Evolutionary conservation across 2,113 vertebrate species (phyloP).

Genomic region (Nothobranchius furzeri): DNA sequence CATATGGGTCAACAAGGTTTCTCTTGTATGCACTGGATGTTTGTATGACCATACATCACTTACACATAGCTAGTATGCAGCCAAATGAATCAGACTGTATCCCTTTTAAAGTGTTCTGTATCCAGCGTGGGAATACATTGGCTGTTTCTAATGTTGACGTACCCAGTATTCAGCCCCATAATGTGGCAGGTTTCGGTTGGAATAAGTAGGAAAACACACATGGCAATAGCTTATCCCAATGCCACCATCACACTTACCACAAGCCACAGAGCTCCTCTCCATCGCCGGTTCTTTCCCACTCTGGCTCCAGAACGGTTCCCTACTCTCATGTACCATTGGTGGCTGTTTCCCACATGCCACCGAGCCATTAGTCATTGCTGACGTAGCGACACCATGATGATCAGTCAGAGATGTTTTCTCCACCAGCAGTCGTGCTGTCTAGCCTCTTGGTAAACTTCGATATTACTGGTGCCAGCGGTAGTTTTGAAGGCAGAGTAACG

Average conservation of each 20-base stretch:
- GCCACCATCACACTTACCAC: constrained; percentile 63
- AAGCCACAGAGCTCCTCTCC: constrained; percentile 58
- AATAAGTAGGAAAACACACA: constrained; percentile 69
- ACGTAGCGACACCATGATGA: constrained; percentile 48
- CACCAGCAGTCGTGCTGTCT: constrained; percentile 12
- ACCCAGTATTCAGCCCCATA: constrained; percentile 45
- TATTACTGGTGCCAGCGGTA: constrained; percentile 52
- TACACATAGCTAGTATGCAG: constrained; percentile 15
- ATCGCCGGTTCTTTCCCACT: constrained; percentile 52
- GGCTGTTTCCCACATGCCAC: constrained; percentile 39
- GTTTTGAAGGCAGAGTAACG: constrained; percentile 39
- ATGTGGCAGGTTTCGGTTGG: constrained; percentile 60
- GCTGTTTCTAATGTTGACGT: constrained; percentile 51
- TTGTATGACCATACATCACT: constrained; percentile 2
- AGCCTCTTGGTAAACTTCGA: constrained; percentile 28
- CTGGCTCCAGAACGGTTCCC: constrained; percentile 52
- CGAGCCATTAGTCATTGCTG: constrained; percentile 48
- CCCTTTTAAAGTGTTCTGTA: constrained; percentile 13
- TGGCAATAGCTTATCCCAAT: constrained; percentile 62
- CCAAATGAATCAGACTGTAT: constrained; percentile 9
- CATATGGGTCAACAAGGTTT: background rate
- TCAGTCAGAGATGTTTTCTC: constrained; percentile 20
- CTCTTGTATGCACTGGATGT: background rate
- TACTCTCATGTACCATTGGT: constrained; percentile 43
- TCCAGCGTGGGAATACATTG: constrained; percentile 35